Conservation (phyloP, 2,888 invertebrate species). For the Gymnosoma rotundatum region DNA sequence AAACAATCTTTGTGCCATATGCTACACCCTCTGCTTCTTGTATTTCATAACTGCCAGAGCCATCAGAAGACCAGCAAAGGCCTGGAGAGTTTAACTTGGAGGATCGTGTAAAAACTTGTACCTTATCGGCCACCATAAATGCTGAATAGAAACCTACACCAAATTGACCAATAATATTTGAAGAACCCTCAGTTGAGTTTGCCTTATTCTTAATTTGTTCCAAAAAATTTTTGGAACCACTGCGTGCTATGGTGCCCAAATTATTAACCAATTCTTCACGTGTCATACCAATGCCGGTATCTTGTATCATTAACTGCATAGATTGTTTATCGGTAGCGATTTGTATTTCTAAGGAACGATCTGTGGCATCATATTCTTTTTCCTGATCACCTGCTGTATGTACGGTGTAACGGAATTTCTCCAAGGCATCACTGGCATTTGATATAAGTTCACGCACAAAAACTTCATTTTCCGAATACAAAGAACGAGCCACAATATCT, state of each 20-base stretch:
- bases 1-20: constrained; percentile 95
- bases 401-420: constrained; percentile 93
- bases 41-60: constrained; percentile 94
- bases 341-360: constrained; percentile 91
- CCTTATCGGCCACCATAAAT: constrained; percentile 98
- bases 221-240: constrained; percentile 96
- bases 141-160: constrained; percentile 99
- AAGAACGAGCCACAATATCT: constrained; percentile 97
- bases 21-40: constrained; percentile 92
- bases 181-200: constrained; percentile 85
- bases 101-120: constrained; percentile 94
- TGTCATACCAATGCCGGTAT: constrained; percentile 97
- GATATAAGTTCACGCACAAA: constrained; percentile 98
- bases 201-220: constrained; percentile 90
- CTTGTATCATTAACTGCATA: constrained; percentile 93
- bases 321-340: constrained; percentile 93
- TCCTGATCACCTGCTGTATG: constrained; percentile 83
- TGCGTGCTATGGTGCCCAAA: constrained; percentile 97
- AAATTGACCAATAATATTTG: constrained; percentile 97
- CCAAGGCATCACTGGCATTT: constrained; percentile 98
- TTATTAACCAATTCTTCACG: constrained; percentile 94
- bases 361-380: constrained; percentile 84
- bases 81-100: constrained; percentile 87
- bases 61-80: constrained; percentile 95
- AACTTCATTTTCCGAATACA: constrained; percentile 99